Evolutionary conservation across 2,888 invertebrate species (phyloP), one percentile per base, ranked within the genome.

Genomic region (Nemotelus nigrinus): DNA sequence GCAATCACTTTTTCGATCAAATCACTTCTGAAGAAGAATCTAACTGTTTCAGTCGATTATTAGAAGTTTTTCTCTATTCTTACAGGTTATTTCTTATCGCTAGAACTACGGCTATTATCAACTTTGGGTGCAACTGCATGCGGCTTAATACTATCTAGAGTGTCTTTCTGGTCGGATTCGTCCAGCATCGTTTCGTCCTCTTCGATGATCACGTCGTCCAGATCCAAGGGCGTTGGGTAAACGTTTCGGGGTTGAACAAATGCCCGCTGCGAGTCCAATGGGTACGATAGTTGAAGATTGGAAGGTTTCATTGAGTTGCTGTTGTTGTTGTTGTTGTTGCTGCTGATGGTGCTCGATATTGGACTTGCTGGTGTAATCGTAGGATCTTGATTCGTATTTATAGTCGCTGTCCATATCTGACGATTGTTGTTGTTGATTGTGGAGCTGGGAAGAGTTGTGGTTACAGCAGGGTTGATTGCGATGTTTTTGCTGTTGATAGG

Each of bases 141-240:
- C 5, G 8, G 6, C 41, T 10, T 70, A 76, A 64, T 79, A 81
- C 77, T 84, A 83, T 83, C 84, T 82, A 83, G 83, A 82, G 81
- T 83, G 82, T 81, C 84, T 80, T 84, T 85, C 82, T 82, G 78
- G 63, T 78, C 47, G 60, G 68, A 41, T 8, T 39, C 53, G 70
- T 77, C 80, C 65, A 53, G 74, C n/a, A 65, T 80, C 80, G 78
- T 79, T 78, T 85, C 86, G 82, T 85, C 85, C 82, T 86, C 86
- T 82, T 86, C 86, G 82, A 85, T 79, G 80, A 86, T 86, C 50
- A 85, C 84, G 81, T 86, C 86, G 82, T 84, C 86, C 80, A 84
- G 86, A 82, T 85, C 85, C 81, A 85, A 83, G 8, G 65, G 84
- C 83, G 80, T 85, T 85, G 79, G 85, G 67, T 84, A 83, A 74